Conservation (phyloP, 2,113 vertebrate genomes). For the Caloenas nicobarica region DNA sequence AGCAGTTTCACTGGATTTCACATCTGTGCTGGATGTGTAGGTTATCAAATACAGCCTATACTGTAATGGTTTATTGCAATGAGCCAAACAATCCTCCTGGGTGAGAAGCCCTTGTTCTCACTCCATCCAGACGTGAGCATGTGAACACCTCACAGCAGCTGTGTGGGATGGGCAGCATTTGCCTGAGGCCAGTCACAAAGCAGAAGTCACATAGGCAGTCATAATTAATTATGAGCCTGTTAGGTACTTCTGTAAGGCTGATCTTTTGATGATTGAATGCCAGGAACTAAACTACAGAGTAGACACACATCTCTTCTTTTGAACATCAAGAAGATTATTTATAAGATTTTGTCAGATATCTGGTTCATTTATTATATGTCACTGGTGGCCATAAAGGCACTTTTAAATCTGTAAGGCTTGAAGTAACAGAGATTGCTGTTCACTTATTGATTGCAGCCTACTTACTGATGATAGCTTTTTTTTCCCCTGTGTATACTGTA, state of each 20-base stretch:
- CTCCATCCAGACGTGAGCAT: not conserved
- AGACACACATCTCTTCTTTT: not conserved
- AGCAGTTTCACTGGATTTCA: not conserved
- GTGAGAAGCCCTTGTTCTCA: too few relatives aligned
- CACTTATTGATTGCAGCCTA: not conserved
- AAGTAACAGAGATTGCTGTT: not conserved
- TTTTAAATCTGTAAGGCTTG: not conserved
- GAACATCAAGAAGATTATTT: not conserved
- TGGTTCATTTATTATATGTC: not conserved
- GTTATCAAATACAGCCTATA: too few relatives aligned
- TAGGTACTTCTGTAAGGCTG: not conserved
- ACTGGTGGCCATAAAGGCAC: not conserved
- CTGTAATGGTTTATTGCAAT: not conserved
- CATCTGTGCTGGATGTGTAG: too few relatives aligned
- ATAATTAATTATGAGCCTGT: not conserved
- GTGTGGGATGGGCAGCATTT: not conserved
- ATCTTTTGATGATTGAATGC: not conserved
- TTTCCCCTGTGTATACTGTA: not conserved
- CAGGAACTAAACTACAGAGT: not conserved
- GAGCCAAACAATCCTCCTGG: not conserved
- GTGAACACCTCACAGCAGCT: accelerated
- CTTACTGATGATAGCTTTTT: not conserved
- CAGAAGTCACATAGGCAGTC: not conserved
- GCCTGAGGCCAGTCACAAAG: accelerated
- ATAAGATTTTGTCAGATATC: not conserved